Conservation (phyloP, 2,113 vertebrate species). For the Alaudala cheleensis region DNA sequence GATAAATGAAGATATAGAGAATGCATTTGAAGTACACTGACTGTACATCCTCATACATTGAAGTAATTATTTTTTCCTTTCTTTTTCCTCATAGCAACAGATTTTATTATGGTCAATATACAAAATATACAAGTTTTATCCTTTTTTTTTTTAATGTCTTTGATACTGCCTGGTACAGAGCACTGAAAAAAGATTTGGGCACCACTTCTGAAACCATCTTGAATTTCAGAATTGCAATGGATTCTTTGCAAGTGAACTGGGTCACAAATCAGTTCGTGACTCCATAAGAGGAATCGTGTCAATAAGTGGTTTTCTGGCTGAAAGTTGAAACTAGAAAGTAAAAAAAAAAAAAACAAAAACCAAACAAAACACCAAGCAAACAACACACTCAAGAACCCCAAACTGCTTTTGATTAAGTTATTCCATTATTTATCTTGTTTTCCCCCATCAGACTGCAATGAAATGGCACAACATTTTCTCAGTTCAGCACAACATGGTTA, state of each 20-base stretch:
- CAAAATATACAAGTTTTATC: not conserved
- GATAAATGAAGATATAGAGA: conserved; percentile 54
- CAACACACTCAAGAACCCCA: not conserved
- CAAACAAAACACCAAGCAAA: not conserved
- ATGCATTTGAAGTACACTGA: not conserved
- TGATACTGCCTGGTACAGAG: not conserved
- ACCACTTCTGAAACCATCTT: not conserved
- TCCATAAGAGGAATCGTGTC: not conserved
- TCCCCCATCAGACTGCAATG: not conserved
- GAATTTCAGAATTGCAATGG: not conserved
- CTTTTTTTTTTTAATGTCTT: not conserved
- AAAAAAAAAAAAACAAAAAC: not conserved
- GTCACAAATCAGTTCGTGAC: not conserved
- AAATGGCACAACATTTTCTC: conserved; percentile 17
- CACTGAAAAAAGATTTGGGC: not conserved
- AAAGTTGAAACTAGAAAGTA: not conserved
- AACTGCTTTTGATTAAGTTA: conserved; percentile 38
- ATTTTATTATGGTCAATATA: not conserved
- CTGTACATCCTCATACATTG: not conserved
- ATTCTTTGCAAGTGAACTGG: not conserved
- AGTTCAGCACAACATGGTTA: conserved; percentile 8
- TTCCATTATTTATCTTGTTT: conserved; percentile 51
- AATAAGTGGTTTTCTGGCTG: not conserved
- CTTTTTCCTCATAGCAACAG: not conserved
- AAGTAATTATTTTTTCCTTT: not conserved